Evolutionary conservation across 2,888 invertebrate species (phyloP).

Genomic region (Habrosyne pyritoides): DNA sequence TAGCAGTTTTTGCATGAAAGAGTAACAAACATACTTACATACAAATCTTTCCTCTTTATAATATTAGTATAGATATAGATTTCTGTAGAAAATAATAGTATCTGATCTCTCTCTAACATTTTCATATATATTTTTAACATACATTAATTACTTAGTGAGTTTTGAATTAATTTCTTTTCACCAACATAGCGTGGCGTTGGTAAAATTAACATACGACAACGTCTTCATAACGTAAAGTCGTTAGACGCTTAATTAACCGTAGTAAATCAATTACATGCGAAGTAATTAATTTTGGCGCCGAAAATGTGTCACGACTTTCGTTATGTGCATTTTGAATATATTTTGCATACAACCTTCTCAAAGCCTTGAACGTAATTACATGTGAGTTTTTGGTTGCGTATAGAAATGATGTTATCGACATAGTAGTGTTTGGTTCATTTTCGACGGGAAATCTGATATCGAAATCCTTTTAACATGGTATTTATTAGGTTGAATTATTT

Average conservation of each 20-base stretch:
- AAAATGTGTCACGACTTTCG: constrained; percentile 29
- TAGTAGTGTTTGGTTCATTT: no score
- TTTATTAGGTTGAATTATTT: no score
- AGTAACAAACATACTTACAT: no score
- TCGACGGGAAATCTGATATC: no score
- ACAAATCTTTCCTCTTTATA: no score
- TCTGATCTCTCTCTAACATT: no score
- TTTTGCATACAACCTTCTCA: constrained; percentile 8
- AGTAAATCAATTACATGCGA: constrained; percentile 41
- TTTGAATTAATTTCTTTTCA: background rate
- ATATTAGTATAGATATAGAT: no score
- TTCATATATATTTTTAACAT: no score
- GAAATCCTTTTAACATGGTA: no score
- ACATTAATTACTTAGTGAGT: background rate
- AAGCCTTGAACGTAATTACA: constrained; percentile 18
- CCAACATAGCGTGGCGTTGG: constrained; percentile 13
- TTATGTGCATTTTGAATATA: constrained; percentile 19
- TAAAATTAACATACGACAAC: constrained; percentile 17
- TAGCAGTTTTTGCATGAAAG: no score
- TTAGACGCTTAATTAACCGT: constrained; percentile 32
- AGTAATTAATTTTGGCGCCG: constrained; percentile 36
- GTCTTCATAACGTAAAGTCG: constrained; percentile 11
- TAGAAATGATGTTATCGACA: no score
- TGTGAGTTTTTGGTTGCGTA: constrained; percentile 6
- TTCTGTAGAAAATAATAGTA: no score